Conservation (phyloP, 2,888 invertebrate genomes). For the Drosophila peninsularis region DNA sequence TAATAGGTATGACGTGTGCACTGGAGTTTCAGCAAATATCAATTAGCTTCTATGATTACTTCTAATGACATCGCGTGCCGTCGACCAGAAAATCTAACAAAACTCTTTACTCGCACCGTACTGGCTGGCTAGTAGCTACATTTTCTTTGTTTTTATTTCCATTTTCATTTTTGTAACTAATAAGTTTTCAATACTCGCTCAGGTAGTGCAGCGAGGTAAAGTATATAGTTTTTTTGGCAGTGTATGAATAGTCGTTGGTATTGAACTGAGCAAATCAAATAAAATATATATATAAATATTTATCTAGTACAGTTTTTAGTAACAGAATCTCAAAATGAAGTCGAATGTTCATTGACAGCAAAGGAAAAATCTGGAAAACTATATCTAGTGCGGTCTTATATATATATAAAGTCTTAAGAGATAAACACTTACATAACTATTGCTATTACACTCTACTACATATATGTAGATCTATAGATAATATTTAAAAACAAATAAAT, state of each 20-base stretch:
- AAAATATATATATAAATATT: no score
- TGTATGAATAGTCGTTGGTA: no score
- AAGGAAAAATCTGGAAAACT: no score
- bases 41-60: slow-evolving; percentile 56
- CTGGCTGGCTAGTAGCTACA: not conserved
- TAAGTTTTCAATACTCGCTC: not conserved
- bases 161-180: slow-evolving; percentile 18
- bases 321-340: no score
- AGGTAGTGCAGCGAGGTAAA: not conserved
- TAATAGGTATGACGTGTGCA: slow-evolving; percentile 6
- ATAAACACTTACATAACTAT: no score
- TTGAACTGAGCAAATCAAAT: no score
- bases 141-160: not conserved
- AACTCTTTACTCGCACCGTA: not conserved
- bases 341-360: no score
- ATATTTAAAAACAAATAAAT: no score
- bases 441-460: not conserved
- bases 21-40: slow-evolving; percentile 26
- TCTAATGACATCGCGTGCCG: slow-evolving; percentile 67
- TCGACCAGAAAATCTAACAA: slow-evolving; percentile 8
- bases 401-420: no score
- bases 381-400: no score
- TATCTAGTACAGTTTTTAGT: no score
- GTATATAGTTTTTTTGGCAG: not conserved
- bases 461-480: not conserved